phyloP scores from a whole-genome alignment of 1,140 invertebrate genomes.

The Philopotamus ludificatus region DNA sequence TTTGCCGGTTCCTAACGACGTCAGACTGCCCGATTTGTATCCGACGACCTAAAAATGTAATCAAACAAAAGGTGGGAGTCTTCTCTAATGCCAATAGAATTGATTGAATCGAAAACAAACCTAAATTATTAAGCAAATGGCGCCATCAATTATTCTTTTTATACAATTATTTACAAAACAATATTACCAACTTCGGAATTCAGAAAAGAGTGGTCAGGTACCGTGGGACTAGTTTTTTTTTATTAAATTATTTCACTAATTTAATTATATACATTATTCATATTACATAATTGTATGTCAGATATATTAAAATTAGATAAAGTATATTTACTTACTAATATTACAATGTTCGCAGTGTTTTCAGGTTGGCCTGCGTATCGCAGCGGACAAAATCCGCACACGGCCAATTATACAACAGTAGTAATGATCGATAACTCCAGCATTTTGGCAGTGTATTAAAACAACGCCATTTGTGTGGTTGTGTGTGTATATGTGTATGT shows the following conservation, averaged over 20 bases:
- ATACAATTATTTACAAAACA: neutral
- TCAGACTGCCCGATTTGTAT: neutral
- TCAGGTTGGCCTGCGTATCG: conserved; percentile 3
- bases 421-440: conserved; percentile 4
- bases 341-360: conserved; percentile 15
- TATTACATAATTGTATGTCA: conserved; percentile 14
- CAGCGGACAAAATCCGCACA: neutral
- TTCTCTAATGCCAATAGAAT: neutral
- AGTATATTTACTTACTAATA: too few relatives aligned
- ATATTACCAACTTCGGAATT: conserved; percentile 5
- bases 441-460: conserved; percentile 19
- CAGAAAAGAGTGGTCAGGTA: conserved; percentile 27
- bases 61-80: neutral
- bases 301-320: conserved; percentile 15
- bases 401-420: neutral
- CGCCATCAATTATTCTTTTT: too few relatives aligned
- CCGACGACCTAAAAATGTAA: neutral
- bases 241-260: conserved; percentile 20
- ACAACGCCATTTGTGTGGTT: conserved; percentile 13
- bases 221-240: conserved; percentile 25
- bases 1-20: too few relatives aligned
- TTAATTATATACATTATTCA: conserved; percentile 10
- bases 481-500: too few relatives aligned
- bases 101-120: neutral
- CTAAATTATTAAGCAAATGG: neutral